These are phyloP conservation scores for Mugil cephalus DNA, from an alignment of 2,113 vertebrate species.

Conservation along the genomic window DNA sequence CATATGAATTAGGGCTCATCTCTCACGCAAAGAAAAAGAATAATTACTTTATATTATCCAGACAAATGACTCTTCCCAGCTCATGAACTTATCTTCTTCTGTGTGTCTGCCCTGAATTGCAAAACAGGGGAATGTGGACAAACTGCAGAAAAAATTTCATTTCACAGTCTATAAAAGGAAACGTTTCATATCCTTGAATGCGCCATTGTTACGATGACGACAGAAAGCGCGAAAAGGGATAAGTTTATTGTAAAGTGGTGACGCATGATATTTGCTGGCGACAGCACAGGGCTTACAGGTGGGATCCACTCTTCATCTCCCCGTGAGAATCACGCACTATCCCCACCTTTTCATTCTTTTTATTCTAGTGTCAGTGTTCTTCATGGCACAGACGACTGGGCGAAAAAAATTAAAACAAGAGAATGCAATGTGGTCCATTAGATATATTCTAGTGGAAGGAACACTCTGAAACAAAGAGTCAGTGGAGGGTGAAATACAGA, in stretches of 20 bases:
- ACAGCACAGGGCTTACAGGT: conserved; percentile 12
- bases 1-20: not conserved
- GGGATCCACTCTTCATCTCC: conserved; percentile 3
- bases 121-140: conserved; percentile 12
- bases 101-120: not conserved
- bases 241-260: conserved; percentile 41
- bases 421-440: conserved; percentile 32
- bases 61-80: not conserved
- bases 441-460: conserved; percentile 9
- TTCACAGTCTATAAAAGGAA: conserved; percentile 9
- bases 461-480: conserved; percentile 13
- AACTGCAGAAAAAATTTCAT: not conserved
- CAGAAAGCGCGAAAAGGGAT: not conserved
- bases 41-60: conserved; percentile 5
- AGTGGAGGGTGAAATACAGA: conserved; percentile 10
- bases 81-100: not conserved
- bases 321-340: not conserved
- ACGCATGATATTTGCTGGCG: conserved; percentile 48
- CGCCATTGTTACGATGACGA: not conserved
- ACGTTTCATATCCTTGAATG: not conserved
- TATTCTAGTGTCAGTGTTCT: conserved; percentile 10
- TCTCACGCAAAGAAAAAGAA: conserved; percentile 10
- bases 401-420: conserved; percentile 24
- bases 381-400: conserved; percentile 34
- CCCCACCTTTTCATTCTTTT: not conserved